Evolutionary conservation across 2,797 vertebrate species (phyloP).

Genomic region (Chrosomus eos): DNA sequence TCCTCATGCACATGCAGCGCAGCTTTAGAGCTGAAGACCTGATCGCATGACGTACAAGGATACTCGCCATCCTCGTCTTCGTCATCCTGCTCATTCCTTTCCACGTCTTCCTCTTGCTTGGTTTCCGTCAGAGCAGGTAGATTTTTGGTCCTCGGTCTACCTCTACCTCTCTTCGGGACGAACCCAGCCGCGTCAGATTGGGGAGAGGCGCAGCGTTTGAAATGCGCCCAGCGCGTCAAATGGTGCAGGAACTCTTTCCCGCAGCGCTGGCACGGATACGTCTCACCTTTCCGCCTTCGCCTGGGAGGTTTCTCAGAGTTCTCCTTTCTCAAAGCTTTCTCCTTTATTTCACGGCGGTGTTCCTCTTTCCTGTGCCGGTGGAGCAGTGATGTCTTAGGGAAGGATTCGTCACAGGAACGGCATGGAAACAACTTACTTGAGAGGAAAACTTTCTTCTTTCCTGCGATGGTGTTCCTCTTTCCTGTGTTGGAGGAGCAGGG

Average conservation of each 20-base stretch:
- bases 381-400: slow-evolving; percentile 70
- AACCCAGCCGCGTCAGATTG: not conserved
- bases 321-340: slow-evolving; percentile 9
- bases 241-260: slow-evolving; percentile 76
- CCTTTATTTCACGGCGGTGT: slow-evolving; percentile 70
- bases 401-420: slow-evolving; percentile 77
- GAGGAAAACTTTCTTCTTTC: slow-evolving; percentile 31
- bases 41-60: slow-evolving; percentile 76
- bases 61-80: slow-evolving; percentile 68
- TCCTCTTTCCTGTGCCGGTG: slow-evolving; percentile 75
- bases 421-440: slow-evolving; percentile 66
- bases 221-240: slow-evolving; percentile 73
- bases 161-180: slow-evolving; percentile 46
- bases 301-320: slow-evolving; percentile 26
- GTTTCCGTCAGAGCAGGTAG: not conserved
- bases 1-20: slow-evolving; percentile 55
- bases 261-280: slow-evolving; percentile 72
- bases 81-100: slow-evolving; percentile 48
- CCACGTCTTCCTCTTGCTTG: not conserved
- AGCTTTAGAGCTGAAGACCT: slow-evolving; percentile 72
- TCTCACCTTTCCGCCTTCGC: slow-evolving; percentile 40
- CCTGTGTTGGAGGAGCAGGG: slow-evolving; percentile 73
- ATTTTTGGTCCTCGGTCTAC: slow-evolving; percentile 35
- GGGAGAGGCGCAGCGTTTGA: slow-evolving; percentile 30
- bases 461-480: slow-evolving; percentile 75